Evolutionary conservation across 30 jellyfish, hydroid and myxozoan species (phyloP), one percentile per base, ranked within the genome.

Genomic region (Catostylus mosaicus): DNA sequence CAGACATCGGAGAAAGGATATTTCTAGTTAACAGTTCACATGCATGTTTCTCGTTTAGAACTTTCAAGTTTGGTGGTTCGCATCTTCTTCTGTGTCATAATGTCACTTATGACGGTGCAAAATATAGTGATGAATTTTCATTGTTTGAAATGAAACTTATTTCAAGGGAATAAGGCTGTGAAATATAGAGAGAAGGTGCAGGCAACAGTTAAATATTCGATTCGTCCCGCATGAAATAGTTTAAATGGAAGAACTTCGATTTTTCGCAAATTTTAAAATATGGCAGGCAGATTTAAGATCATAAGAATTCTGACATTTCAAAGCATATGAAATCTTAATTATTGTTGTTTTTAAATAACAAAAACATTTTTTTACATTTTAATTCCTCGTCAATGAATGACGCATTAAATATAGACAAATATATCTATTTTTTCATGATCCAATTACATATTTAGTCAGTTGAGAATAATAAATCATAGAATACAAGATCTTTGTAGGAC

Each of bases 391-490:
- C n/a, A n/a, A n/a, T n/a, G n/a, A n/a, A n/a, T n/a, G n/a, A n/a
- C n/a, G n/a, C n/a, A n/a, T n/a, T n/a, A n/a, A n/a, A n/a, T n/a
- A n/a, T n/a, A n/a, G n/a, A n/a, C n/a, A n/a, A n/a, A 59, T 20
- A 10, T 23, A 9, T 59, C 73, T 19, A 46, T 9, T 46, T 9
- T 59, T 14, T 26, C 9, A 23, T 23, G 73, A 10, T 14, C 12
- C 26, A 59, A 20, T 14, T 59, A 11, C 34, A 32, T 3, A 5
- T 4, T 32, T 67, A 34, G 80, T 3, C 32, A 8, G 57, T 34
- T 26, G 68, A 45, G 68, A 92, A 92, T n/a, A 92, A 61, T n/a
- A 87, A 35, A 50, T 92, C 98, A 74, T 92, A 92, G 57, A 92
- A 92, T 1, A 82, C 97, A 29, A 92, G 84, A 2, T 92, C 96